phyloP scores from a whole-genome alignment of 2,113 vertebrate genomes.

The Leucosticte australis region DNA sequence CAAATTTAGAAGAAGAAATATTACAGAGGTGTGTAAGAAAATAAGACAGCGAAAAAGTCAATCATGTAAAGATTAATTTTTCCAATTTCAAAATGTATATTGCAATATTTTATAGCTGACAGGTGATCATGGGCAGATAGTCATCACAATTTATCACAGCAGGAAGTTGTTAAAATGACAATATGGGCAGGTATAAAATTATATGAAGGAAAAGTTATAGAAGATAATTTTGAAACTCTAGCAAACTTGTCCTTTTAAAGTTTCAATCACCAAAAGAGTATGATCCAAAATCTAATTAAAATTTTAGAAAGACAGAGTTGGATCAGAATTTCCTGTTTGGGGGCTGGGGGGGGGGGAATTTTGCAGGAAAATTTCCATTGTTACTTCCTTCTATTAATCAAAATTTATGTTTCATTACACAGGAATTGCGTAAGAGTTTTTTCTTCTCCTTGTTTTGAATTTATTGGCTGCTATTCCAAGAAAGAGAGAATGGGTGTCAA shows the following conservation, averaged over 20 bases:
- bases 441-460: background rate
- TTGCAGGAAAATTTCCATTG: background rate
- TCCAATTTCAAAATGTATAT: conserved; percentile 63
- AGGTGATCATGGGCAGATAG: conserved; percentile 60
- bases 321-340: background rate
- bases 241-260: conserved; percentile 30
- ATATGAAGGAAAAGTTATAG: conserved; percentile 17
- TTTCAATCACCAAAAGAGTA: background rate
- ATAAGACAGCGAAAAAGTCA: conserved; percentile 33
- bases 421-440: background rate
- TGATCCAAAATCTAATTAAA: background rate
- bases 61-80: conserved; percentile 53
- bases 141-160: conserved; percentile 59
- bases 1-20: conserved; percentile 49
- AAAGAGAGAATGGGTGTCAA: background rate
- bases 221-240: conserved; percentile 38
- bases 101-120: conserved; percentile 60
- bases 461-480: background rate
- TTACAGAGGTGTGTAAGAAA: conserved; percentile 7
- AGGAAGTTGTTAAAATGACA: conserved; percentile 60
- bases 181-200: conserved; percentile 37
- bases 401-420: background rate
- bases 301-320: background rate
- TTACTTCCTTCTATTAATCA: background rate
- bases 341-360: background rate